Conservation (phyloP, 2,797 vertebrate species). For the Fringilla coelebs region DNA sequence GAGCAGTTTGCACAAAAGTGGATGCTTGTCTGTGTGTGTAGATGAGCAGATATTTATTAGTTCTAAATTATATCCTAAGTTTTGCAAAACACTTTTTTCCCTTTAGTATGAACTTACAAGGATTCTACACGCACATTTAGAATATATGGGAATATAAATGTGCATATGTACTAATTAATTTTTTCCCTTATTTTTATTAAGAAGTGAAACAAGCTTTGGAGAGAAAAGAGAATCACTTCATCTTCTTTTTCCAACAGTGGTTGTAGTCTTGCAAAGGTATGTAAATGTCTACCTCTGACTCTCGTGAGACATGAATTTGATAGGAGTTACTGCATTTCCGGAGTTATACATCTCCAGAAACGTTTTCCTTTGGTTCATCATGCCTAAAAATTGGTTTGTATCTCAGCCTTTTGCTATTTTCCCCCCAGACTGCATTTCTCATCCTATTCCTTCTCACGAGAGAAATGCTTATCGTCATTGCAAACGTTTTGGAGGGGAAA, state of each 20-base stretch:
- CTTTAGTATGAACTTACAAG: not conserved
- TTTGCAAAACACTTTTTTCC: not conserved
- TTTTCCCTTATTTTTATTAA: not conserved
- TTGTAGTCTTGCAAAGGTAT: not conserved
- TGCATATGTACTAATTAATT: accelerated
- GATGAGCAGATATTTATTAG: not conserved
- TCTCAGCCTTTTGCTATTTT: not conserved
- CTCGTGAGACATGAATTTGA: not conserved
- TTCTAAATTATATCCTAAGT: not conserved
- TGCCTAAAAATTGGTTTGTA: not conserved
- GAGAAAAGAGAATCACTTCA: not conserved
- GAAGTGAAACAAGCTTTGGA: not conserved
- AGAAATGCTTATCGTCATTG: not conserved
- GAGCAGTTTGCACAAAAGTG: not conserved
- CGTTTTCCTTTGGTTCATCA: not conserved
- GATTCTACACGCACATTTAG: not conserved
- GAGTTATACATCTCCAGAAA: not conserved
- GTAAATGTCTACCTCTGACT: not conserved
- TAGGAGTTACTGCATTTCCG: not conserved
- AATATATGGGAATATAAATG: not conserved
- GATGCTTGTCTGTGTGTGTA: not conserved
- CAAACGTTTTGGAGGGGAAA: not conserved
- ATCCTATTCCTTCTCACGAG: not conserved
- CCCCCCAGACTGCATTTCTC: not conserved
- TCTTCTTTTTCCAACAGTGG: not conserved